phyloP scores from a whole-genome alignment of 2,797 vertebrate genomes.

The Pipistrellus pygmaeus region DNA sequence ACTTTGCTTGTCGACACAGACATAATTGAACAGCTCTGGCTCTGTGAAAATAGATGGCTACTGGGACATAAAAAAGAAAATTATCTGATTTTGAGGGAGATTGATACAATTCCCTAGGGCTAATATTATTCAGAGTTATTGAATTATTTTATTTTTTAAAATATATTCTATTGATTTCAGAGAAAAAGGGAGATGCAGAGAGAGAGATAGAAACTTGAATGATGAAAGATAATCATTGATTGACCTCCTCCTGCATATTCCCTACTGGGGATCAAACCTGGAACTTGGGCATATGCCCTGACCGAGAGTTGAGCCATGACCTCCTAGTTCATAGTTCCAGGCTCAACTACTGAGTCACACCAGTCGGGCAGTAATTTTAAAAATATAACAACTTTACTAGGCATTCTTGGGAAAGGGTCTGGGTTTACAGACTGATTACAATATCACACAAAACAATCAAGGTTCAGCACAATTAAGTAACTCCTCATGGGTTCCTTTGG shows the following conservation, averaged over 20 bases:
- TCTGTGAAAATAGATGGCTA: background rate
- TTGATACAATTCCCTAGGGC: background rate
- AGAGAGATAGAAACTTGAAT: too few species aligned
- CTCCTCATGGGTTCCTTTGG: background rate
- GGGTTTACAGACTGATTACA: background rate
- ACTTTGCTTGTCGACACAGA: background rate
- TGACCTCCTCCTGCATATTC: accelerated
- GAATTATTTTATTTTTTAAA: background rate
- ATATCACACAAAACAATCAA: background rate
- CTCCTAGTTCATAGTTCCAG: too few species aligned
- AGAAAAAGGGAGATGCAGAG: too few species aligned
- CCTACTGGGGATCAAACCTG: too few species aligned
- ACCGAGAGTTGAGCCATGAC: too few species aligned
- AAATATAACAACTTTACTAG: background rate
- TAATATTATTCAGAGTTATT: background rate
- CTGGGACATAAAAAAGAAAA: background rate
- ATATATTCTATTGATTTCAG: background rate
- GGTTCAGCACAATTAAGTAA: background rate
- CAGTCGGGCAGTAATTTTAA: too few species aligned
- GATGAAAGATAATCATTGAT: too few species aligned
- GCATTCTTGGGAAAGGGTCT: background rate
- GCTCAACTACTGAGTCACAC: too few species aligned
- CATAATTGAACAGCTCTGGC: background rate
- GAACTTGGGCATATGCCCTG: too few species aligned
- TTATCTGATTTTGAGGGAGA: background rate